Conservation (phyloP, 2,797 vertebrate genomes). For the Lindbergichthys nudifrons region DNA sequence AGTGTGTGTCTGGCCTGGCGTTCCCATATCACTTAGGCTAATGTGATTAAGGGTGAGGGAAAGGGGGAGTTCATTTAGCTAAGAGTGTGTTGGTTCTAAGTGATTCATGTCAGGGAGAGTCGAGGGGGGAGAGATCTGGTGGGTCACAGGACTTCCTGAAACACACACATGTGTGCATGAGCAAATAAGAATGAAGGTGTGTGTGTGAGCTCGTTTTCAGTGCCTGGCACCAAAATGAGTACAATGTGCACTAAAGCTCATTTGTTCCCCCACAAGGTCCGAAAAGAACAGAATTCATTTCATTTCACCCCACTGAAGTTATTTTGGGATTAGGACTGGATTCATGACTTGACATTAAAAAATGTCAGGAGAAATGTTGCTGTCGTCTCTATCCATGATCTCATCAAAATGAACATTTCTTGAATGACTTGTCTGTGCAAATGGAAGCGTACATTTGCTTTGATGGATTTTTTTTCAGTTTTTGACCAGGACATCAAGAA, state of each 20-base stretch:
- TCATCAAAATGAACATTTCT: not conserved
- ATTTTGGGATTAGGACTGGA: not conserved
- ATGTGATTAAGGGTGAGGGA: conserved; percentile 76
- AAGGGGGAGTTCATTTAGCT: conserved; percentile 71
- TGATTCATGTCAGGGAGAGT: conserved; percentile 72
- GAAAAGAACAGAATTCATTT: conserved; percentile 9
- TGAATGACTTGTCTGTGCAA: not conserved
- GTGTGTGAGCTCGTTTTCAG: conserved; percentile 17
- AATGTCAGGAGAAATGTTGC: not conserved
- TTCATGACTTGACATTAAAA: not conserved
- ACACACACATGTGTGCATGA: conserved; percentile 33
- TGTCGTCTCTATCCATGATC: not conserved
- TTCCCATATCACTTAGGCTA: conserved; percentile 82
- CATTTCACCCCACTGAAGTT: not conserved
- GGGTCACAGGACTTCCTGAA: conserved; percentile 62
- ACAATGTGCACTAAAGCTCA: conserved; percentile 19
- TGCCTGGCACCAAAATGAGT: conserved; percentile 36
- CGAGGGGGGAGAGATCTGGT: conserved; percentile 23
- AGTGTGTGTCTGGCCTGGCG: conserved; percentile 76
- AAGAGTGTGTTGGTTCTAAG: conserved; percentile 71
- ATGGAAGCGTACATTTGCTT: not conserved
- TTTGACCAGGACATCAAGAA: too few relatives aligned
- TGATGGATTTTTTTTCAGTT: not conserved
- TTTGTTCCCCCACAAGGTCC: conserved; percentile 23
- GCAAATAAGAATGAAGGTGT: conserved; percentile 34